These are phyloP conservation scores for Drosophila macrospina DNA, from an alignment of 2,888 invertebrate species.

Conservation along the genomic window DNA sequence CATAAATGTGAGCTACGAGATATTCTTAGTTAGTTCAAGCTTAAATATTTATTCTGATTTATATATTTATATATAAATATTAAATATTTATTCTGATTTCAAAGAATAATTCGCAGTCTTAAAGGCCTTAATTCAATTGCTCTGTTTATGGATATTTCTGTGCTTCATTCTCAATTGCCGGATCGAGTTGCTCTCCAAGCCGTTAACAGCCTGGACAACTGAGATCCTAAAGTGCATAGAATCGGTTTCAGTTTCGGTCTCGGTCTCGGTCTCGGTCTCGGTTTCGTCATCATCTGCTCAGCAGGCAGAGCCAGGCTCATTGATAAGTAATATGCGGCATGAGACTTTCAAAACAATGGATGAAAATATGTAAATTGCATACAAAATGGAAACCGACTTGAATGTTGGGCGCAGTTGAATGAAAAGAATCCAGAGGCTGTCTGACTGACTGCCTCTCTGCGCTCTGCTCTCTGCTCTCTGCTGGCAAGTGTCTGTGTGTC, in stretches of 20 bases:
- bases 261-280: neutral
- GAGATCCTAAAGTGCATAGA: neutral
- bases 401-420: constrained; percentile 22
- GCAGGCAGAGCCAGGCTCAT: constrained; percentile 5
- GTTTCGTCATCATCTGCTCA: constrained; percentile 2
- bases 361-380: constrained; percentile 67
- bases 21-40: too few relatives aligned
- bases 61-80: too few relatives aligned
- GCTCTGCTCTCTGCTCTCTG: neutral
- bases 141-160: too few relatives aligned
- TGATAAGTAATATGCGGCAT: constrained; percentile 46
- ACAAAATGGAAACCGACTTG: constrained; percentile 41
- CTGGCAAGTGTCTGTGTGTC: constrained; percentile 8
- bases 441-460: neutral
- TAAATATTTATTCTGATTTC: too few relatives aligned
- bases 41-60: too few relatives aligned
- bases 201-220: neutral
- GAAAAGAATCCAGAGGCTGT: constrained; percentile 1
- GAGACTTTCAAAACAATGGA: constrained; percentile 67
- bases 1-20: too few relatives aligned
- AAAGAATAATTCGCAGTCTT: too few relatives aligned
- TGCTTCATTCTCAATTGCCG: too few relatives aligned
- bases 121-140: too few relatives aligned
- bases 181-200: too few relatives aligned
- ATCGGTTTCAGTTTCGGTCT: neutral